Evolutionary conservation across 2,113 vertebrate genomes (phyloP).

Genomic region (Carassius carassius): DNA sequence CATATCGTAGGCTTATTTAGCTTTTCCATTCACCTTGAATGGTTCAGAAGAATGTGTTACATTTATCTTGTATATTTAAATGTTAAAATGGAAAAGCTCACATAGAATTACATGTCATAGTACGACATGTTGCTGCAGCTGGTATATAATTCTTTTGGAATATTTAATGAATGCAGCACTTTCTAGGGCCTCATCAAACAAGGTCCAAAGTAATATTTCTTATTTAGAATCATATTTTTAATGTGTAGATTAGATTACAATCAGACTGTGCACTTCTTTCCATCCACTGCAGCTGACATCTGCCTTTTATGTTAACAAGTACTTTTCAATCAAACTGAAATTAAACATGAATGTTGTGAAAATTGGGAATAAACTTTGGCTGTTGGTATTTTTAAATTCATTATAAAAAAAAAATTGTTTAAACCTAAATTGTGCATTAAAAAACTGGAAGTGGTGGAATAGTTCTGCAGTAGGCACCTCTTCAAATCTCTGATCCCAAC

Average conservation of each 20-base stretch:
- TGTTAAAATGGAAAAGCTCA: conserved; percentile 42
- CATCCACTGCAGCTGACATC: conserved; percentile 41
- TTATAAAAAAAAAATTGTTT: too few relatives aligned
- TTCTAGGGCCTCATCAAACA: conserved; percentile 17
- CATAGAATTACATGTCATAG: conserved; percentile 19
- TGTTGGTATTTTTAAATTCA: background rate
- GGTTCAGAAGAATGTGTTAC: conserved; percentile 12
- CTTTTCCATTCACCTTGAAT: background rate
- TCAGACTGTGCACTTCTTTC: conserved; percentile 46
- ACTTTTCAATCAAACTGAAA: conserved; percentile 30
- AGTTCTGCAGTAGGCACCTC: background rate
- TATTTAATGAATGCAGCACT: conserved; percentile 18
- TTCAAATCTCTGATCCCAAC: background rate
- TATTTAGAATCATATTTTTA: conserved; percentile 41
- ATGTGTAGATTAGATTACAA: conserved; percentile 42
- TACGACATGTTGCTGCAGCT: conserved; percentile 23
- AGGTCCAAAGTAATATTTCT: conserved; percentile 25
- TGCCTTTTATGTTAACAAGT: conserved; percentile 28
- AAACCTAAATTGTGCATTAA: background rate
- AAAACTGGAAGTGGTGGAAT: background rate
- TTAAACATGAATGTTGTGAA: conserved; percentile 32
- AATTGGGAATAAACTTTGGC: conserved; percentile 46
- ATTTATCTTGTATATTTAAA: conserved; percentile 48
- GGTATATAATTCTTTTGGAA: conserved; percentile 34
- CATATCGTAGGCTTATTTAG: conserved; percentile 10